A percentile compares a stretch with the other conserved stretches of the same genome.
phyloP scores from a whole-genome alignment of 2,113 vertebrate genomes.

The Phaethornis superciliosus region DNA sequence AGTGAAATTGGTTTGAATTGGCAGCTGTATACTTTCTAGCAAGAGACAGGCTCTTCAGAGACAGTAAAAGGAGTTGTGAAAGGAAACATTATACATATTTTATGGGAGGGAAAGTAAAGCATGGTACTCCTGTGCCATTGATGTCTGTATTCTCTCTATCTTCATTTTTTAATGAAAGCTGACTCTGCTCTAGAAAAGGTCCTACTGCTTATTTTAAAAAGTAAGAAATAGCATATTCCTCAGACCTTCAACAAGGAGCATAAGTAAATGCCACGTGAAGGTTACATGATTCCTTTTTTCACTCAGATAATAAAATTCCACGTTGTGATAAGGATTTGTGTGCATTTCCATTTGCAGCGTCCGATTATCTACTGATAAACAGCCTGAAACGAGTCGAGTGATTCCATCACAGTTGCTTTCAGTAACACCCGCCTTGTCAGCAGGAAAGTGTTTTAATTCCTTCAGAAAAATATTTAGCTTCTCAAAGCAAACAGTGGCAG shows the following conservation, averaged over 20 bases:
- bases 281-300: neutral
- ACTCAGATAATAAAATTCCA: neutral
- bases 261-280: conserved; percentile 20
- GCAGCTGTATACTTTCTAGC: neutral
- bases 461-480: neutral
- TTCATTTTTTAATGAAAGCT: neutral
- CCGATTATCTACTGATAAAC: neutral
- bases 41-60: neutral
- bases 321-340: neutral
- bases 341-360: conserved; percentile 39
- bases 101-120: neutral
- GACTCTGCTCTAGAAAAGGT: neutral
- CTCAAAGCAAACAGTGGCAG: neutral
- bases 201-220: neutral
- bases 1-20: neutral
- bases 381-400: neutral
- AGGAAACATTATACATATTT: neutral
- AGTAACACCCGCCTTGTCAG: neutral
- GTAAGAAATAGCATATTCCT: neutral
- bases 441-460: neutral
- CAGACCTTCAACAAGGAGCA: neutral
- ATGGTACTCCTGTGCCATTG: neutral
- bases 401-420: neutral
- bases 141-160: neutral
- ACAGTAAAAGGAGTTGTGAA: neutral